Evolutionary conservation across 2,113 vertebrate genomes (phyloP).

Genomic region (Numida meleagris): DNA sequence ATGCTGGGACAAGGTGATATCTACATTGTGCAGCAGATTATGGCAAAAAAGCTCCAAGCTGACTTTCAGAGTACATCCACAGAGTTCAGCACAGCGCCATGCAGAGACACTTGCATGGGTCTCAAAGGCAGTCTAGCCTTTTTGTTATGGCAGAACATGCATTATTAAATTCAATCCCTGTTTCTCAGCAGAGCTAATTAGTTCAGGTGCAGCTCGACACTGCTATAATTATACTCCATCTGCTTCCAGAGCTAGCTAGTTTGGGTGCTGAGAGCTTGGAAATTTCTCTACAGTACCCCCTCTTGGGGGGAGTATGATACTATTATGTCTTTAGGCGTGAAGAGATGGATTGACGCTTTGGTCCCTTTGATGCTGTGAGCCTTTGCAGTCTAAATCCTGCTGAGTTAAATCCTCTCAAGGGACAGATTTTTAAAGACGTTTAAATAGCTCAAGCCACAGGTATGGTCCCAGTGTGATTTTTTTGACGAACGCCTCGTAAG

Average conservation of each 20-base stretch:
- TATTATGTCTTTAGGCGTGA: slow-evolving; percentile 31
- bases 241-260: slow-evolving; percentile 62
- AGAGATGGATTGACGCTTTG: slow-evolving; percentile 52
- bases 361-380: slow-evolving; percentile 36
- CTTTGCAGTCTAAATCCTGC: slow-evolving; percentile 56
- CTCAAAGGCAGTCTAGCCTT: slow-evolving; percentile 60
- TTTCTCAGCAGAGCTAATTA: slow-evolving; percentile 74
- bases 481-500: slow-evolving; percentile 53
- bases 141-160: slow-evolving; percentile 66
- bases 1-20: slow-evolving; percentile 49
- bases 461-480: slow-evolving; percentile 18
- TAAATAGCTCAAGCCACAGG: slow-evolving; percentile 51
- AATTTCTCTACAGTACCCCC: slow-evolving; percentile 58
- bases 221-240: slow-evolving; percentile 73
- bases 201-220: slow-evolving; percentile 69
- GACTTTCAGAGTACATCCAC: slow-evolving; percentile 62
- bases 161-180: slow-evolving; percentile 75
- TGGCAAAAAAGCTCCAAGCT: slow-evolving; percentile 24
- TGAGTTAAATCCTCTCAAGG: slow-evolving; percentile 26
- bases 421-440: slow-evolving; percentile 59
- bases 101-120: slow-evolving; percentile 37
- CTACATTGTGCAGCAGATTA: slow-evolving; percentile 37
- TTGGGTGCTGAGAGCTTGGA: slow-evolving; percentile 67
- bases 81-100: slow-evolving; percentile 55
- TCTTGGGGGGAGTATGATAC: slow-evolving; percentile 43